Evolutionary conservation across 2,797 vertebrate species (phyloP), one percentile per base, ranked within the genome.

Genomic region (Margarornis squamiger): DNA sequence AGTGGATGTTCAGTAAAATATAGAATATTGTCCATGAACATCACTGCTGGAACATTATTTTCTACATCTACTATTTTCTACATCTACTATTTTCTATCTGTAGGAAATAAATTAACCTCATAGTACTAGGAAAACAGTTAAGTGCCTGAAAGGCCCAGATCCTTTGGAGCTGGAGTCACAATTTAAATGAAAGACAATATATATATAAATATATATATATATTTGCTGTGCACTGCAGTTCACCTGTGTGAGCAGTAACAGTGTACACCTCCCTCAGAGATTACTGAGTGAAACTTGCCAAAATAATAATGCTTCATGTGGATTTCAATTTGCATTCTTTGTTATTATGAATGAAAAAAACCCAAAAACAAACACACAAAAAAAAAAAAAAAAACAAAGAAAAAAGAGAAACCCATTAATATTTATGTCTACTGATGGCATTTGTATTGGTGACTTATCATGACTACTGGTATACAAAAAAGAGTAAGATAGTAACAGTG

Each of bases 141-240:
- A 79, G 6, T 34, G 7, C 14, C 30, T 52, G 38, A 80, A 88
- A 74, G 22, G 7, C n/a, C 6, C 24, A 19, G 14, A 20, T 17
- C 3, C 8, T 55, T 81, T 68, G 52, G 90, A 62, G 63, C 9
- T 58, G 34, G 17, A 65, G 3, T 49, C 20, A 67, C 18, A 4
- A 7, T 20, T 77, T 67, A 19, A 72, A 85, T 6, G 17, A 38
- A 54, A 78, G 10, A 43, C 5, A 15, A 78, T 32, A 20, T 7
- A 1, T 1, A 4, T 6, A 1, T 10, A 39, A 65, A 45, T 10
- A 45, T 11, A 82, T 34, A 20, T 1, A 4, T 7, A 1, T 9
- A 39, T 72, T n/a, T 90, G 38, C 45, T 88, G 36, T 36, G 19
- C 2, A 1, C 18, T 65, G 17, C 41, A 73, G 49, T 10, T 68